A percentile compares a stretch with the other conserved stretches of the same genome.
Conservation (phyloP, 1,140 invertebrate genomes). For the Cephus cinctus region DNA sequence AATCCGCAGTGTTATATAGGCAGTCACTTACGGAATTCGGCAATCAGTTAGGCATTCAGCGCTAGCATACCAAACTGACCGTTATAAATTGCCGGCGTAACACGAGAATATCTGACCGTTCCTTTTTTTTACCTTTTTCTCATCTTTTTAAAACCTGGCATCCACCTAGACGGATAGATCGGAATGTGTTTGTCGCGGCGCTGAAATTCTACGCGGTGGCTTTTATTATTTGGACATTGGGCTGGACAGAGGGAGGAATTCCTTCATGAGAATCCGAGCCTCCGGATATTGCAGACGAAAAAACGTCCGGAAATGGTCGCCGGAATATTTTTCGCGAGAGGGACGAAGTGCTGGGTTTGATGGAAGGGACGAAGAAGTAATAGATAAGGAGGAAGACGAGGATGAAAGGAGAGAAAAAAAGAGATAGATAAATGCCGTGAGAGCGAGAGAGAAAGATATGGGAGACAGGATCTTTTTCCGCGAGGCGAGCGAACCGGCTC, state of each 20-base stretch:
- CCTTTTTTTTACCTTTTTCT: constrained; percentile 11
- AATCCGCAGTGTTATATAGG: too few species aligned
- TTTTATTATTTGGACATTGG: too few species aligned
- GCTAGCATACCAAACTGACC: constrained; percentile 19
- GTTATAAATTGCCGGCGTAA: constrained; percentile 35
- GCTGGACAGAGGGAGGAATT: too few species aligned
- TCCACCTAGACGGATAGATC: constrained; percentile 23
- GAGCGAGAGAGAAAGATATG: too few species aligned
- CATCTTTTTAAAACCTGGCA: constrained; percentile 12
- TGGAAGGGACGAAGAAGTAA: too few species aligned
- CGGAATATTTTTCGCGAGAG: constrained; percentile 4
- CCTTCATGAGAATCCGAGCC: too few species aligned
- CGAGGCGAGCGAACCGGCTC: constrained; percentile 25
- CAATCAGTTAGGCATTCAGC: constrained; percentile 34
- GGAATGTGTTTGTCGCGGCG: constrained; percentile 33
- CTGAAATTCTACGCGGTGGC: too few species aligned
- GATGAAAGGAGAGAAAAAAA: too few species aligned
- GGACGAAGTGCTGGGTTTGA: background rate
- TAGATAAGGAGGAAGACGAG: background rate
- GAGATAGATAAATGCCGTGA: too few species aligned
- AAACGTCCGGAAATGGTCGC: too few species aligned
- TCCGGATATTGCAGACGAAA: too few species aligned
- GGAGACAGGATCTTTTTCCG: constrained; percentile 28
- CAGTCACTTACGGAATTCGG: constrained; percentile 37
- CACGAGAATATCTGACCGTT: constrained; percentile 23